Evolutionary conservation across 2,888 invertebrate species (phyloP), one percentile per base, ranked within the genome.

Genomic region (Nymphalis polychloros): DNA sequence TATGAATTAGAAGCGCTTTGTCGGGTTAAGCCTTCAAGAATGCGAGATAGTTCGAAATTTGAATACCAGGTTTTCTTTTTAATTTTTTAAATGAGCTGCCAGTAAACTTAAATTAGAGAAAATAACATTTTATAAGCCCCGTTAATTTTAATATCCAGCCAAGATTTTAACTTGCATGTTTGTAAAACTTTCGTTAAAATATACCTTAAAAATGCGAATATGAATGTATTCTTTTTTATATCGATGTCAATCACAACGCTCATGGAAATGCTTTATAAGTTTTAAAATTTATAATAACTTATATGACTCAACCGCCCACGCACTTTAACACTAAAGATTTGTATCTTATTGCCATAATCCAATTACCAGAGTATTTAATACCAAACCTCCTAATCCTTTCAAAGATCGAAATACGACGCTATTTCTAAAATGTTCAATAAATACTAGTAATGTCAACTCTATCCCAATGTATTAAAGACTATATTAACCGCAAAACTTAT

Each of bases 1-100:
- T 89, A 89, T 78, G 83, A 83, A 89, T 89, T 89, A 86, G 87
- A 83, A 79, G 80, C 88, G 89, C 82, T 81, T 79, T 80, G 78
- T 76, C 66, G 70, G 69, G 71, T 69, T 77, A 78, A 78, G 75
- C 78, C 79, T 73, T 75, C 69, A 73, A 73, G 74, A 76, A 77
- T 76, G 76, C 70, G 70, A 72, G 72, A 71, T 73, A 76, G 74
- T 71, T 69, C 74, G 72, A 73, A 78, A 74, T 75, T 74, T 73
- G 65, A 64, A 62, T 59, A 46, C 50, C 23, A 8, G n/a, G 20
- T 68, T 69, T 57, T 59, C 19, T 62, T 63, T 66, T 59, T 55
- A 48, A 17, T 65, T 35, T 53, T 62, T 2, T n/a, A 49, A 46
- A 48, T 57, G 41, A 57, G 41, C 41, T 20, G 57, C 35, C 41